Conservation (phyloP, 1,140 invertebrate genomes). For the Drosophila virilis region DNA sequence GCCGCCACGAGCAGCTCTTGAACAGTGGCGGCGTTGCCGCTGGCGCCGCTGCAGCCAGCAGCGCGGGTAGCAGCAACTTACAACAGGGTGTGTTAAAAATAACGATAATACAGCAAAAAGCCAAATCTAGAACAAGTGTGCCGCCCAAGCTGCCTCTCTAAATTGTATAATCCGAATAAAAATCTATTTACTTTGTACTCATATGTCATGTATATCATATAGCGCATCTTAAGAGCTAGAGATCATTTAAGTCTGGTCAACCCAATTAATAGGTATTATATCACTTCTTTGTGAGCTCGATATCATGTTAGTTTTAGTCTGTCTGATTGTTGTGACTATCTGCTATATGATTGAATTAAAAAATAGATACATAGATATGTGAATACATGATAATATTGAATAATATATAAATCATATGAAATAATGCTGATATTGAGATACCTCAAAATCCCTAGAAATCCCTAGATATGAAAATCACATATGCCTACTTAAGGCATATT, state of each 20-base stretch:
- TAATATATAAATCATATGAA: too few relatives aligned
- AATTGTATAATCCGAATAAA: slow-evolving; percentile 33
- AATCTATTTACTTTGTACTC: background rate
- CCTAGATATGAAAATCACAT: too few relatives aligned
- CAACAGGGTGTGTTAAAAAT: slow-evolving; percentile 64
- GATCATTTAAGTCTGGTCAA: background rate
- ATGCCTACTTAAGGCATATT: too few relatives aligned
- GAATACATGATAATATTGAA: too few relatives aligned
- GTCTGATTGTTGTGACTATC: too few relatives aligned
- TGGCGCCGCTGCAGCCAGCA: slow-evolving; percentile 13
- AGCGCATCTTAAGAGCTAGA: background rate
- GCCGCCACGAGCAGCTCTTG: slow-evolving; percentile 71
- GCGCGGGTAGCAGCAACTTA: slow-evolving; percentile 27
- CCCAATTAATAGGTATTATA: too few relatives aligned
- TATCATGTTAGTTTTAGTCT: too few relatives aligned
- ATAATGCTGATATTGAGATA: too few relatives aligned
- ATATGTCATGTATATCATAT: background rate
- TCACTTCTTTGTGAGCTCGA: too few relatives aligned
- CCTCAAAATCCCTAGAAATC: too few relatives aligned
- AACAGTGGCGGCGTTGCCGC: slow-evolving; percentile 44
- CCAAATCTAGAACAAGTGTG: slow-evolving; percentile 7
- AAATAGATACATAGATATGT: too few relatives aligned
- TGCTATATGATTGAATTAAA: too few relatives aligned
- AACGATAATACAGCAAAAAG: slow-evolving; percentile 52
- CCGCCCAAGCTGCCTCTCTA: slow-evolving; percentile 13